These are phyloP conservation scores for Agrypnus murinus DNA, from an alignment of 2,888 invertebrate genomes.

Conservation along the genomic window DNA sequence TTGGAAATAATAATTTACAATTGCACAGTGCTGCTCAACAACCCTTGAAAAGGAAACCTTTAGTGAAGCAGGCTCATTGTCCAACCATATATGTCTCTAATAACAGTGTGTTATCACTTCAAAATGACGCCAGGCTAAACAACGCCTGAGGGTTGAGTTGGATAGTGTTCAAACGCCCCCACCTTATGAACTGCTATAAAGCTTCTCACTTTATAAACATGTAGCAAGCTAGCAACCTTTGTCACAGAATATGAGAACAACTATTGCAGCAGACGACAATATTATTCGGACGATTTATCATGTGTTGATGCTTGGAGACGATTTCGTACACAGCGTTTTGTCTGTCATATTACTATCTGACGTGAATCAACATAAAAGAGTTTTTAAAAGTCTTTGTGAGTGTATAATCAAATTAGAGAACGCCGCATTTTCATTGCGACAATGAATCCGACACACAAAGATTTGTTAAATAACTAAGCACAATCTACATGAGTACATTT, in stretches of 20 bases:
- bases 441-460: neutral
- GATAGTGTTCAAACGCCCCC: conserved; percentile 10
- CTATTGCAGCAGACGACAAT: conserved; percentile 17
- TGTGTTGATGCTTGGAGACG: conserved; percentile 1
- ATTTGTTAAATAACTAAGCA: conserved; percentile 1
- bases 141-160: conserved; percentile 15
- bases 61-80: conserved; percentile 1
- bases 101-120: conserved; percentile 25
- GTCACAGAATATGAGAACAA: conserved; percentile 9
- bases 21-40: neutral
- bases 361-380: too few species aligned
- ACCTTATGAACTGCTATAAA: conserved; percentile 30
- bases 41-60: conserved; percentile 4
- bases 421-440: conserved; percentile 2
- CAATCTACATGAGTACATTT: too few species aligned
- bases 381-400: too few species aligned
- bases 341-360: too few species aligned
- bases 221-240: conserved; percentile 16
- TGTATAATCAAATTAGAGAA: conserved; percentile 5
- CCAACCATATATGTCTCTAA: conserved; percentile 25
- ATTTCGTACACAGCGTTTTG: neutral
- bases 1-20: conserved; percentile 3
- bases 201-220: conserved; percentile 23
- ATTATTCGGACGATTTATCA: conserved; percentile 19
- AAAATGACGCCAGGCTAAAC: conserved; percentile 28